Base-by-base conservation (phyloP, 92 coral and sea anemone genomes). In the Epizoanthus fatuus region DNA sequence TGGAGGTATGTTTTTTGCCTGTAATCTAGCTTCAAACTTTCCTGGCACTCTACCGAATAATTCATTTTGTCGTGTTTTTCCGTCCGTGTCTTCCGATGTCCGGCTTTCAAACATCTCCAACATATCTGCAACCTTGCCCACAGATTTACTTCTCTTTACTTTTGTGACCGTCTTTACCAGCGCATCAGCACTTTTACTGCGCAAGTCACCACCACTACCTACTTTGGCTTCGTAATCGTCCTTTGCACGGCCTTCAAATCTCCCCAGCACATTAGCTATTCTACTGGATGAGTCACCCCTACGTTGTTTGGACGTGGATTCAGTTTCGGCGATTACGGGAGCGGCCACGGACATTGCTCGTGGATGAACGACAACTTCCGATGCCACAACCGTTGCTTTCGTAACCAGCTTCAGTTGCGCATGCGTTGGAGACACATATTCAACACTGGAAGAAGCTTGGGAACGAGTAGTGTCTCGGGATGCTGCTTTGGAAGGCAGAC, bases 361-460 rank as follows among this genome's bases (percentile, higher is more conserved):
- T 39, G 82, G 17, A 5, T 77, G 82, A 25, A 77, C 82, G 9
- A 58, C 55, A 22, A 77, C 82, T 19, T 77, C 82, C 8, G 82
- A 56, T 22, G 58, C 70, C 20, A 77, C 82, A 77, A 60, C 55
- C 63, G 22, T 77, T 42, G 82, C 32, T 11, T 62, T 77, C 2
- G 47, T 10, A 44, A 60, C 54, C 7, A 40, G 20, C 16, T 59
- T 68, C 5, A 17, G 13, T 60, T 77, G 68, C 16, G 40, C 54
- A 17, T 16, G 55, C 1, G 38, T 9, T 35, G 81, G 60, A 75
- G 53, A 38, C 58, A 12, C 5, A 42, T 45, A 42, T 5, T 39
- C 64, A 39, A 59, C 82, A 77, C 69, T 40, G 65, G 22, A 2
- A 22, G 37, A 22, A 40, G 58, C 22, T 19, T 42, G 69, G 37